Evolutionary conservation across 2,888 invertebrate genomes (phyloP).

Genomic region (Cecidostiba fungosa): DNA sequence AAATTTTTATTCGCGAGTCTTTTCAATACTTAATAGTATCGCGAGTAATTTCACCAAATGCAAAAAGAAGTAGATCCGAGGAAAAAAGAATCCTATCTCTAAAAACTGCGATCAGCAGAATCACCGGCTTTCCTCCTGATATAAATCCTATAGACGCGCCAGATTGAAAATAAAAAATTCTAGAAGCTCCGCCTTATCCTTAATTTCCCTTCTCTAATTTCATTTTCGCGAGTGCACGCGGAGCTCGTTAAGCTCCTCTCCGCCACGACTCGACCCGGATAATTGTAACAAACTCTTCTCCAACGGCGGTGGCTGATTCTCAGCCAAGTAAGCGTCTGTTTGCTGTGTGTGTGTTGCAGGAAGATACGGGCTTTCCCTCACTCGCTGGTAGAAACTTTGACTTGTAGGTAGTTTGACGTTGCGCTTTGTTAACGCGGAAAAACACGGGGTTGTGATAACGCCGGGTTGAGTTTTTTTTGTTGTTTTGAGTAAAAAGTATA

Average conservation of each 20-base stretch:
- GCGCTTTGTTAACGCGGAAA: neutral
- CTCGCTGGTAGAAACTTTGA: neutral
- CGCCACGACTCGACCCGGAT: neutral
- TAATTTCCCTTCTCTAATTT: slow-evolving; percentile 40
- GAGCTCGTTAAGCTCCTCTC: neutral
- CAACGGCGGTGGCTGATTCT: neutral
- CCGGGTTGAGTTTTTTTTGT: no score
- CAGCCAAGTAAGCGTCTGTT: neutral
- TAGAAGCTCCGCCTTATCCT: slow-evolving; percentile 1
- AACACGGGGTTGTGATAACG: neutral
- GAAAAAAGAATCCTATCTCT: no score
- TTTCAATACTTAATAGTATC: no score
- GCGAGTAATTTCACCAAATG: no score
- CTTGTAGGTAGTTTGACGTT: neutral
- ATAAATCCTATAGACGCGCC: neutral
- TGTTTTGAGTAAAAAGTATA: no score
- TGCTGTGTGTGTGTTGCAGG: neutral
- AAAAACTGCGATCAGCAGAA: neutral
- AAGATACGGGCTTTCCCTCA: neutral
- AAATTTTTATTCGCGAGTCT: no score
- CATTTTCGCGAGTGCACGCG: slow-evolving; percentile 22
- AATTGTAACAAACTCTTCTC: slow-evolving; percentile 1
- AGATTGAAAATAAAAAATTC: neutral
- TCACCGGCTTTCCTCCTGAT: neutral
- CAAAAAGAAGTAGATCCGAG: no score